Evolutionary conservation across 2,888 invertebrate species (phyloP).

Genomic region (Lordiphosa fenestrarum): DNA sequence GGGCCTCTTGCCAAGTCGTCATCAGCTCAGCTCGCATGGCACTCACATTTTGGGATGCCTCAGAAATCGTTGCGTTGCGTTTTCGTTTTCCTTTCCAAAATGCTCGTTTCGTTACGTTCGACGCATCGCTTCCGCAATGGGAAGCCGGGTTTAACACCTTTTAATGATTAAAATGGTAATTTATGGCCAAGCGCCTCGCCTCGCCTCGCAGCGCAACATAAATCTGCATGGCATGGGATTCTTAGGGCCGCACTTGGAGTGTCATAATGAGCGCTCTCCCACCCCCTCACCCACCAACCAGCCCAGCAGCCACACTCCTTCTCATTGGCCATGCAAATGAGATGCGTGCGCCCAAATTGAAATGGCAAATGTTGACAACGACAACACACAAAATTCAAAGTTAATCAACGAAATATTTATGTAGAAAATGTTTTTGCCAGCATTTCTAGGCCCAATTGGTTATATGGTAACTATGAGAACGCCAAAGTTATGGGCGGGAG

Average conservation of each 20-base stretch:
- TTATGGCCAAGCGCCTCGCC: constrained; percentile 35
- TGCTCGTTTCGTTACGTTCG: not conserved
- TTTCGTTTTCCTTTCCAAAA: constrained; percentile 1
- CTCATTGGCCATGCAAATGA: constrained; percentile 52
- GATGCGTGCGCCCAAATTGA: constrained; percentile 49
- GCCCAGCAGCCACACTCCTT: not conserved
- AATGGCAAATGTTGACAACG: constrained; percentile 46
- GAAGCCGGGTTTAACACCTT: constrained; percentile 40
- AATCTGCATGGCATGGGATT: constrained; percentile 28
- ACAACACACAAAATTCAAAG: constrained; percentile 42
- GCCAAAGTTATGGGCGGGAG: not conserved
- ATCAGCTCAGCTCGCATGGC: constrained; percentile 14
- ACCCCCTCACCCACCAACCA: not conserved
- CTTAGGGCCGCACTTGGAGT: constrained; percentile 9
- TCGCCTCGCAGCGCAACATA: constrained; percentile 46
- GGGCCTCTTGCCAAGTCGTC: constrained; percentile 18
- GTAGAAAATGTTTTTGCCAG: constrained; percentile 24
- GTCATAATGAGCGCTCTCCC: constrained; percentile 29
- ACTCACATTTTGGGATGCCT: constrained; percentile 2
- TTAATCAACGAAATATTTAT: constrained; percentile 63
- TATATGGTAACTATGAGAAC: constrained; percentile 26
- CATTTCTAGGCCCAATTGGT: constrained; percentile 11
- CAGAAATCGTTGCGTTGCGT: not conserved
- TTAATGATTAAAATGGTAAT: constrained; percentile 49
- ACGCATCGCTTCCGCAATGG: constrained; percentile 30